Conservation (phyloP, 30 jellyfish, hydroid and myxozoan genomes). For the Chrysaora quinquecirrha region DNA sequence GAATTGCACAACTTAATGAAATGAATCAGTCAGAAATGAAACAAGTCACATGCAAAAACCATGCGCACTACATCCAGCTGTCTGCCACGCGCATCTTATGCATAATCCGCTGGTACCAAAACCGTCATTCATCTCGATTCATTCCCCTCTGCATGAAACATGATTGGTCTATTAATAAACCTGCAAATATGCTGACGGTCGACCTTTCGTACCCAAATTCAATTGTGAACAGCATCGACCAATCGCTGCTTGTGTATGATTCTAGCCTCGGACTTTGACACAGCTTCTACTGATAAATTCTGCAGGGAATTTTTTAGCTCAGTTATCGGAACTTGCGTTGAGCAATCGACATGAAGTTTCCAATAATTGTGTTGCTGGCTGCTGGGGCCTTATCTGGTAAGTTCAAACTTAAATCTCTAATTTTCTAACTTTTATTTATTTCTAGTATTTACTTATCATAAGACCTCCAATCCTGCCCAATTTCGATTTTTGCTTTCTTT, state of each 20-base stretch:
- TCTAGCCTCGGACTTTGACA: constrained; percentile 64
- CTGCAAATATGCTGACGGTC: constrained; percentile 31
- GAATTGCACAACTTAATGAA: no score
- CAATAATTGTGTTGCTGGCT: constrained; percentile 83
- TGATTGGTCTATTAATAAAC: not conserved
- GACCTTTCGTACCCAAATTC: constrained; percentile 58
- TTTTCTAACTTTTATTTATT: no score
- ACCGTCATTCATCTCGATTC: not conserved
- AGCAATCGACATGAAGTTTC: constrained; percentile 75
- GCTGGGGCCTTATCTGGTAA: constrained; percentile 97
- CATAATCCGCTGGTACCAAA: not conserved
- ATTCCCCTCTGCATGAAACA: not conserved
- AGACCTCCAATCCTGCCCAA: no score
- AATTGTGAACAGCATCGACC: constrained; percentile 19
- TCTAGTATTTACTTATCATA: no score
- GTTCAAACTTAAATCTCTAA: no score
- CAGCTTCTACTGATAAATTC: constrained; percentile 7
- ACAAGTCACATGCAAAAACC: no score
- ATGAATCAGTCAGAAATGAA: no score
- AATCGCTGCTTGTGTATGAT: constrained; percentile 12
- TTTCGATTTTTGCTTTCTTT: no score
- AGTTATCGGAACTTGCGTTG: not conserved
- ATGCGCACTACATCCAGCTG: no score
- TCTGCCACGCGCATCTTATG: not conserved
- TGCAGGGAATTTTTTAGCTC: not conserved